Conservation (phyloP, 2,113 vertebrate species). For the Chroicocephalus ridibundus region DNA sequence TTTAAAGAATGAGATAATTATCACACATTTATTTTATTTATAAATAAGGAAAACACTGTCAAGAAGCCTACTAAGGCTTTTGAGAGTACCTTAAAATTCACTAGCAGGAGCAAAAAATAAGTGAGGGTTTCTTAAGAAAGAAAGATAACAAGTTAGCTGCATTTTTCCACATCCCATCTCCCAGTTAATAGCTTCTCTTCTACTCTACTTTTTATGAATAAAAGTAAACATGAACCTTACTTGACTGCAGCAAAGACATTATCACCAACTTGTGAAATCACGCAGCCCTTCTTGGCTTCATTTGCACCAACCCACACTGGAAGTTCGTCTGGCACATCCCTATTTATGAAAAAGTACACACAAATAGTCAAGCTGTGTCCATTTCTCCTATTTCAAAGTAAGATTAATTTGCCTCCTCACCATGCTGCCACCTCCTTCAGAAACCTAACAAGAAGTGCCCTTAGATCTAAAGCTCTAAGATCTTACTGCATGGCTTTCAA, state of each 20-base stretch:
- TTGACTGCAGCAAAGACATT: slow-evolving; percentile 92
- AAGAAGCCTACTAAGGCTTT: background rate
- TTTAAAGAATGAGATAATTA: background rate
- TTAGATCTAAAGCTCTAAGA: background rate
- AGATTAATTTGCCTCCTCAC: background rate
- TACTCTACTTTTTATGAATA: background rate
- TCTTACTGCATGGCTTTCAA: background rate
- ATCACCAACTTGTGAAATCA: slow-evolving; percentile 87
- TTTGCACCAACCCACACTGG: slow-evolving; percentile 90
- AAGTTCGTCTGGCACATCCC: slow-evolving; percentile 89
- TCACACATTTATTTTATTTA: background rate
- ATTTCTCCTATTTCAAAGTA: background rate
- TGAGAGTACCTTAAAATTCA: background rate
- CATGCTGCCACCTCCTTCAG: background rate
- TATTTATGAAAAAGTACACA: slow-evolving; percentile 58
- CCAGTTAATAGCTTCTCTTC: background rate
- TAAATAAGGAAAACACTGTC: background rate
- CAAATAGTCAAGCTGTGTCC: background rate
- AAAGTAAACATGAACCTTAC: slow-evolving; percentile 76
- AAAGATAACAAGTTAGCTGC: background rate
- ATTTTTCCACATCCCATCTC: background rate
- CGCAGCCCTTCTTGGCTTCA: slow-evolving; percentile 88
- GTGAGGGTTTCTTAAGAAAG: background rate
- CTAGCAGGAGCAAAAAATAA: background rate
- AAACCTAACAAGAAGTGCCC: background rate